Conservation (phyloP, 2,888 invertebrate species). For the Hyalella azteca region DNA sequence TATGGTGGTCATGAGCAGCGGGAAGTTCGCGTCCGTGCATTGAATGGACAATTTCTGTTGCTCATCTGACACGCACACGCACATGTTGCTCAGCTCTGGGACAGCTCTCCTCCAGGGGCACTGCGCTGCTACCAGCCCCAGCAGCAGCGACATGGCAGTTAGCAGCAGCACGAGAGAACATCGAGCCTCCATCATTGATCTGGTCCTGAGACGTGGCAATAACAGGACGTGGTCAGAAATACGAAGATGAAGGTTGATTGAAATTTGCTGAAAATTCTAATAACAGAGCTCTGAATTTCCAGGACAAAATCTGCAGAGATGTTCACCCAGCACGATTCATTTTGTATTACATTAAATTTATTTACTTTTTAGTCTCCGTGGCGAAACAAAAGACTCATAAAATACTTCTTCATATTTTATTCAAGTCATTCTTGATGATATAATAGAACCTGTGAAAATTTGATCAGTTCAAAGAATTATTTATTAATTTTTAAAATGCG, state of each 20-base stretch:
- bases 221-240: background rate
- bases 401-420: no score
- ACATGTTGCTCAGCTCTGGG: conserved; percentile 78
- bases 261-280: background rate
- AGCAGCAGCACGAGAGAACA: background rate
- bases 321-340: no score
- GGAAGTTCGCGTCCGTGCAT: conserved; percentile 86
- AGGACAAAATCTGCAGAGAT: no score
- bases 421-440: no score
- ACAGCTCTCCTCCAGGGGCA: conserved; percentile 87
- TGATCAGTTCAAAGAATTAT: no score
- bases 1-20: conserved; percentile 73
- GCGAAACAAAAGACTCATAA: no score
- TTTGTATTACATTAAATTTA: no score
- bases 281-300: no score
- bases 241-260: background rate
- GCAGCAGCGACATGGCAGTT: background rate
- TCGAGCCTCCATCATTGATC: background rate
- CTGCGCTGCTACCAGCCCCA: conserved; percentile 42
- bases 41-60: conserved; percentile 80
- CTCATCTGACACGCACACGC: conserved; percentile 70
- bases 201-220: background rate
- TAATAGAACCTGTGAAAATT: no score
- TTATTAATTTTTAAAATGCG: no score
- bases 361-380: no score